A percentile compares a stretch with the other conserved stretches of the same genome.
phyloP scores from a whole-genome alignment of 2,113 vertebrate genomes.

The Romanogobio albipinnatus region DNA sequence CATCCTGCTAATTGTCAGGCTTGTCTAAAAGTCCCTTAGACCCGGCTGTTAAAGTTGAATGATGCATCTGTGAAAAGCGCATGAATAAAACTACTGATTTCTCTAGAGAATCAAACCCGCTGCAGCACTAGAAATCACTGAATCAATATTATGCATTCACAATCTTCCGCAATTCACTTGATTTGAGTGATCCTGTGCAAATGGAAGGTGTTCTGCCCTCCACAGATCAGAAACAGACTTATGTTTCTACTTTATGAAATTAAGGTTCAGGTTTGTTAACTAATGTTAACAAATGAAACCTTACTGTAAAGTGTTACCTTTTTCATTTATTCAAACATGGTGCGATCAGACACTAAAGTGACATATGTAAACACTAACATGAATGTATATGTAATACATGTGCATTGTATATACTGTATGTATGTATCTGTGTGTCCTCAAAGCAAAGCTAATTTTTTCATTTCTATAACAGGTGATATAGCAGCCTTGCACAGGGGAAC shows the following conservation, averaged over 20 bases:
- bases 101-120: not conserved
- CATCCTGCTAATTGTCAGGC: slow-evolving; percentile 48
- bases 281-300: too few species aligned
- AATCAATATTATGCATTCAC: not conserved
- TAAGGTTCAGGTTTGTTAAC: not conserved
- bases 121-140: not conserved
- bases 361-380: not conserved
- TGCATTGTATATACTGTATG: not conserved
- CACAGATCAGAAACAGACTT: not conserved
- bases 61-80: not conserved
- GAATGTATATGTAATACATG: not conserved
- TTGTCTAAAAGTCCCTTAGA: slow-evolving; percentile 20
- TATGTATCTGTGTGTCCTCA: not conserved
- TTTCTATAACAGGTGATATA: slow-evolving; percentile 75
- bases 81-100: slow-evolving; percentile 13
- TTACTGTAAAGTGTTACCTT: too few species aligned
- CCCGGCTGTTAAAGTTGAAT: not conserved
- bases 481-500: slow-evolving; percentile 91
- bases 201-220: not conserved
- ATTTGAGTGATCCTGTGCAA: not conserved
- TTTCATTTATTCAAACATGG: too few species aligned
- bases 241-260: not conserved
- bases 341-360: too few species aligned
- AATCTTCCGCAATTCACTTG: not conserved
- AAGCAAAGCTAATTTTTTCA: not conserved